phyloP scores from a whole-genome alignment of 2,797 vertebrate species.

The Melanotaenia boesemani region DNA sequence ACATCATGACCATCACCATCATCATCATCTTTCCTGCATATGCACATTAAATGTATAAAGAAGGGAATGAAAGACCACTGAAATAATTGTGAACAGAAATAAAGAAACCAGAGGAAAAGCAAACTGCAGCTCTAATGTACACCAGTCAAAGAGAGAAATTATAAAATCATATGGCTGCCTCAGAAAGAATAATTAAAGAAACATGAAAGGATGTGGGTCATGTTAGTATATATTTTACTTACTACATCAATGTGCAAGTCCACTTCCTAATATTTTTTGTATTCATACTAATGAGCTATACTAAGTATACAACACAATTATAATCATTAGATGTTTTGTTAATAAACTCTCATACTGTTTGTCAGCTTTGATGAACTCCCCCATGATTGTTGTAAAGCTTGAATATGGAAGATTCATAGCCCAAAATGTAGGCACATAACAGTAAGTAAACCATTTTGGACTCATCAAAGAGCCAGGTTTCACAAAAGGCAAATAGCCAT shows the following conservation, averaged over 20 bases:
- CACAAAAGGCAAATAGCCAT: not conserved
- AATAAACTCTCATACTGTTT: not conserved
- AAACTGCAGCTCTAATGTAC: constrained; percentile 1
- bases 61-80: constrained; percentile 4
- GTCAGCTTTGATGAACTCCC: not conserved
- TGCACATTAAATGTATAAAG: constrained; percentile 27
- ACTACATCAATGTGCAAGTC: not conserved
- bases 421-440: not conserved
- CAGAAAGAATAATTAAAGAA: not conserved
- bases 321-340: not conserved
- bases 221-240: not conserved
- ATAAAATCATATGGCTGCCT: not conserved
- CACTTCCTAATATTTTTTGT: not conserved
- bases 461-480: not conserved
- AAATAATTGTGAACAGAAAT: not conserved
- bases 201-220: not conserved
- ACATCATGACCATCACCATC: constrained; percentile 25
- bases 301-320: not conserved
- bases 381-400: not conserved
- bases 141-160: not conserved
- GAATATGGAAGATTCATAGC: not conserved
- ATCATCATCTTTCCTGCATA: constrained; percentile 28
- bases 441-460: not conserved
- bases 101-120: not conserved
- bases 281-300: not conserved